A percentile compares a stretch with the other conserved stretches of the same genome.
These are phyloP conservation scores for Slavum lentiscoides DNA, from an alignment of 2,888 invertebrate species.

Conservation along the genomic window DNA sequence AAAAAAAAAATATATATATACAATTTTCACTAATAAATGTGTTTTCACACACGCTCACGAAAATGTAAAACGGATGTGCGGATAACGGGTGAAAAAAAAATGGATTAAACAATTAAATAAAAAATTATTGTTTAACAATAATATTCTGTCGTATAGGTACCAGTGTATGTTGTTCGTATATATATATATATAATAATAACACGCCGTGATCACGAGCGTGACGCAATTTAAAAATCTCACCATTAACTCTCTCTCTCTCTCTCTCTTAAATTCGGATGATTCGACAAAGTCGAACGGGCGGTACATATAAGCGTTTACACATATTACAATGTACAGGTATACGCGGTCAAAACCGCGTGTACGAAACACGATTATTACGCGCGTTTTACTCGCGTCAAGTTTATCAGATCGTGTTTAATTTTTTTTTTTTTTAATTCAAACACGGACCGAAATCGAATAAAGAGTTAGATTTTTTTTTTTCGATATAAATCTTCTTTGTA, in stretches of 20 bases:
- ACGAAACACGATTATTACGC: neutral
- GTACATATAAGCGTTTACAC: too few relatives aligned
- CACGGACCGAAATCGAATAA: neutral
- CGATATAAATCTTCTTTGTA: neutral
- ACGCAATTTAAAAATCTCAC: conserved; percentile 10
- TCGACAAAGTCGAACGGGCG: conserved; percentile 21
- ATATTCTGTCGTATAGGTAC: neutral
- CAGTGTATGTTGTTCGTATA: neutral
- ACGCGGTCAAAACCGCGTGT: neutral
- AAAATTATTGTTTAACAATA: conserved; percentile 19
- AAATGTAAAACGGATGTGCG: conserved; percentile 12
- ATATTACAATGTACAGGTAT: too few relatives aligned
- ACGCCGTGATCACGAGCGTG: conserved; percentile 13
- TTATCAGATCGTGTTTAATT: neutral
- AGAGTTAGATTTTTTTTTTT: neutral
- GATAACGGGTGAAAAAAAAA: neutral
- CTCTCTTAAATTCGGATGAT: conserved; percentile 17
- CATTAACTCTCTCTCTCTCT: neutral
- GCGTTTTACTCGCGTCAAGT: neutral
- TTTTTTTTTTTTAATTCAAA: neutral
- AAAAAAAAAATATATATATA: neutral
- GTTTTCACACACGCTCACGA: neutral
- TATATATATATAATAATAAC: neutral
- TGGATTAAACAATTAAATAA: conserved; percentile 2
- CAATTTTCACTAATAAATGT: neutral